Conservation (phyloP, 2,888 invertebrate genomes). For the Stenotaenia linearis region DNA sequence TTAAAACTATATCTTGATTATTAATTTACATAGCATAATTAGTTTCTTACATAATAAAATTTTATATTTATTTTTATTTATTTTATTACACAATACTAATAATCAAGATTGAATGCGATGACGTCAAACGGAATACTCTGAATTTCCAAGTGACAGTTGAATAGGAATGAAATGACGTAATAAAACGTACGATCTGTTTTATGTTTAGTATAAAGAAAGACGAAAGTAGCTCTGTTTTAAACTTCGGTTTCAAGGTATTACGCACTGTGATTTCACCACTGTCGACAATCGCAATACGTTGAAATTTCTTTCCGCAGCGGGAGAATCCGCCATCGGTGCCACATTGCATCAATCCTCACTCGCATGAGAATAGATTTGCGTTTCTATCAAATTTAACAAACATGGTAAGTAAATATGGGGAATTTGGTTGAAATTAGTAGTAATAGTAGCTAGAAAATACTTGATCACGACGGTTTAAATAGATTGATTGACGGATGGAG, state of each 20-base stretch:
- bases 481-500: not conserved
- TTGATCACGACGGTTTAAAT: not conserved
- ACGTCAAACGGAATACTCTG: too few species aligned
- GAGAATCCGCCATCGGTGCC: slow-evolving; percentile 21
- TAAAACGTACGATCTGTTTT: too few species aligned
- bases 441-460: not conserved
- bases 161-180: too few species aligned
- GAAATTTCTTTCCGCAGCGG: not conserved
- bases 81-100: too few species aligned
- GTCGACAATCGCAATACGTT: not conserved
- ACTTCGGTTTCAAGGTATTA: not conserved
- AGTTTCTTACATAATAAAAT: too few species aligned
- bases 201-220: not conserved
- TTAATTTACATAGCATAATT: too few species aligned
- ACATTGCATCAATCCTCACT: not conserved
- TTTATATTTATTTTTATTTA: too few species aligned
- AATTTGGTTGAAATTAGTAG: not conserved
- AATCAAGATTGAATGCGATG: too few species aligned
- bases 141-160: too few species aligned
- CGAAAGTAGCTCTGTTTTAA: not conserved
- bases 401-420: not conserved
- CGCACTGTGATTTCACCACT: not conserved
- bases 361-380: not conserved
- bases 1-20: too few species aligned
- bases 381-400: not conserved